Evolutionary conservation across 1,140 invertebrate genomes (phyloP).

Genomic region (Himalopsyche phryganea): DNA sequence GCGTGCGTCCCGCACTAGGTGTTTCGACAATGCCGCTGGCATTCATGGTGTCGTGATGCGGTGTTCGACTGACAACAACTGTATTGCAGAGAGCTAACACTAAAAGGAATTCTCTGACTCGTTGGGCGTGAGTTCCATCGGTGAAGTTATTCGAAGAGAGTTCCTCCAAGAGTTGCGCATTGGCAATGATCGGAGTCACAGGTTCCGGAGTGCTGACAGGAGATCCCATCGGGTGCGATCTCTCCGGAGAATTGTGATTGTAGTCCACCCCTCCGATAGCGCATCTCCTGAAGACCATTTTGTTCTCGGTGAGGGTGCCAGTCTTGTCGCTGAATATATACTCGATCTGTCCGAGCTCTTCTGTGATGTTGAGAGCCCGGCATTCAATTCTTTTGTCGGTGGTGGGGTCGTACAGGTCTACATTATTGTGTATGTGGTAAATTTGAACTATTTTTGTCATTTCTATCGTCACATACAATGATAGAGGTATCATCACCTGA

Average conservation of each 20-base stretch:
- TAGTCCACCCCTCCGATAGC: conserved; percentile 87
- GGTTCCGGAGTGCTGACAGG: conserved; percentile 37
- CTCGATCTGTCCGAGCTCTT: conserved; percentile 93
- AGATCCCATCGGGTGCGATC: conserved; percentile 30
- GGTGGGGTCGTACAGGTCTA: conserved; percentile 77
- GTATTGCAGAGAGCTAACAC: conserved; percentile 94
- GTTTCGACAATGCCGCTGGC: conserved; percentile 67
- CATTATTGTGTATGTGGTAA: conserved; percentile 91
- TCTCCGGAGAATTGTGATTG: conserved; percentile 62
- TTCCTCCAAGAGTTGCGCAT: conserved; percentile 66
- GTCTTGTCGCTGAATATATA: conserved; percentile 98
- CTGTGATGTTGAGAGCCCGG: conserved; percentile 93
- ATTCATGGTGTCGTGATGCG: conserved; percentile 87
- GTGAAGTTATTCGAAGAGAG: conserved; percentile 40
- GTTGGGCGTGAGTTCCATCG: conserved; percentile 38
- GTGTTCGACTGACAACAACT: conserved; percentile 86
- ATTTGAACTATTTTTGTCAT: conserved; percentile 95
- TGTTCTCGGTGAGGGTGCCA: conserved; percentile 95
- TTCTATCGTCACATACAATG: conserved; percentile 95
- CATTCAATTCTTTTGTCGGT: conserved; percentile 89
- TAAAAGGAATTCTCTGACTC: conserved; percentile 86
- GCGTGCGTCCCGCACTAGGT: conserved; percentile 11
- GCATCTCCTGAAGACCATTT: conserved; percentile 93
- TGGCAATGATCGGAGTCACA: conserved; percentile 59
- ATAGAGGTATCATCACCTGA: conserved; percentile 94